Evolutionary conservation across 2,113 vertebrate genomes (phyloP).

Genomic region (Syrmaticus mikado): DNA sequence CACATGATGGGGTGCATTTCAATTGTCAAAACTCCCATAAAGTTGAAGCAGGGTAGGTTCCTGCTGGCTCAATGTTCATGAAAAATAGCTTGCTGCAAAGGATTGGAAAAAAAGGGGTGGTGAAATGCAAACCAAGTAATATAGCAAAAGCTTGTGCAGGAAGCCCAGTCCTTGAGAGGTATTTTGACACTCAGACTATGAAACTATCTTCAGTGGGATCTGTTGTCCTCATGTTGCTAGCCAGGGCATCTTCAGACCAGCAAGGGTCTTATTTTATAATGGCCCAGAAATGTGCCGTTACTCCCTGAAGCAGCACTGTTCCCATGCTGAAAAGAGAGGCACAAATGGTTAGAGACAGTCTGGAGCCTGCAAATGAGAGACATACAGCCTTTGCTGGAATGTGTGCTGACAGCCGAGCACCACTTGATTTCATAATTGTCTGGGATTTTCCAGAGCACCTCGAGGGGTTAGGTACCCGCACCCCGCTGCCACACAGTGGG

Average conservation of each 20-base stretch:
- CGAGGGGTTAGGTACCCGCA: neutral
- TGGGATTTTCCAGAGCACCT: conserved; percentile 6
- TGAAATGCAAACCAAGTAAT: conserved; percentile 22
- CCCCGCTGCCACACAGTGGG: neutral
- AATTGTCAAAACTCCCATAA: conserved; percentile 62
- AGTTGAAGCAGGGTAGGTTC: conserved; percentile 36
- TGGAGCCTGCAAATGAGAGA: conserved; percentile 46
- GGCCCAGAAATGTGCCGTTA: accelerated
- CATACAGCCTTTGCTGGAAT: neutral
- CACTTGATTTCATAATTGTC: neutral
- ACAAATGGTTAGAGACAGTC: neutral
- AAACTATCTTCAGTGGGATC: conserved; percentile 29
- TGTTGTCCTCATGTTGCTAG: neutral
- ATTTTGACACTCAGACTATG: neutral
- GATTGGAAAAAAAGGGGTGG: conserved; percentile 38
- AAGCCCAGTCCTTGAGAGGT: conserved; percentile 3
- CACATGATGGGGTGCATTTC: conserved; percentile 33
- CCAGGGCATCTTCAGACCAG: neutral
- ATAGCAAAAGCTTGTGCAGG: neutral
- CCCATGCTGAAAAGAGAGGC: neutral
- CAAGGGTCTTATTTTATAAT: neutral
- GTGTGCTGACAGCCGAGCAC: neutral
- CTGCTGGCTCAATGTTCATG: conserved; percentile 35
- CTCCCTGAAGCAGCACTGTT: neutral
- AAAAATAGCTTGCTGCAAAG: conserved; percentile 43